Conservation (phyloP, 1,140 invertebrate genomes). For the Rhynchophorus ferrugineus region DNA sequence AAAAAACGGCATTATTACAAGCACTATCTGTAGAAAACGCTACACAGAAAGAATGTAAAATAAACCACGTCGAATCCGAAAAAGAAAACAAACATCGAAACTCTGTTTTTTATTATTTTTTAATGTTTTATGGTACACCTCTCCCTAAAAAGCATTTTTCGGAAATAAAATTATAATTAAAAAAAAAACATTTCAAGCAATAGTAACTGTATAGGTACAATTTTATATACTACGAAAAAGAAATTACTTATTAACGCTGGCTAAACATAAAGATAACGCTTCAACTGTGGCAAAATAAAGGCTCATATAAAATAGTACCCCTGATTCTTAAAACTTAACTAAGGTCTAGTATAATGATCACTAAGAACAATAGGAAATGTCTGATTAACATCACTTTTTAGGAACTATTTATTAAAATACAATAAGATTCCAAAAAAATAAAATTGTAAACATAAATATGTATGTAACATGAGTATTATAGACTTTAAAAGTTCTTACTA, state of each 20-base stretch:
- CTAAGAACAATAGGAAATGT: slow-evolving; percentile 1
- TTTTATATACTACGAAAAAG: too few species aligned
- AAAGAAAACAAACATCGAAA: background rate
- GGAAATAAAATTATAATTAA: background rate
- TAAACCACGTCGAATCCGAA: too few species aligned
- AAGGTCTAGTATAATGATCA: background rate
- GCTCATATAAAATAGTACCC: background rate
- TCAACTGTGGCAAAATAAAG: background rate
- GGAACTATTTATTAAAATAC: slow-evolving; percentile 16
- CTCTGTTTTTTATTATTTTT: background rate
- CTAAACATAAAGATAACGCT: too few species aligned
- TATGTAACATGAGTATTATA: background rate
- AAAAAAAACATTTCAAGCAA: background rate
- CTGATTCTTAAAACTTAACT: background rate
- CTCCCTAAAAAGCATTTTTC: slow-evolving; percentile 3
- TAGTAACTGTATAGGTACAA: background rate
- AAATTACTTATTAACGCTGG: too few species aligned
- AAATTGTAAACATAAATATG: too few species aligned
- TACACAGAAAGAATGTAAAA: too few species aligned
- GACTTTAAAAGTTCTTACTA: background rate
- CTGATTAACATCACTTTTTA: slow-evolving; percentile 13
- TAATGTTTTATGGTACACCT: background rate
- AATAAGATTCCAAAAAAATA: slow-evolving; percentile 2
- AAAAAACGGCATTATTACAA: background rate
- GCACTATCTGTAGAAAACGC: too few species aligned